Percentiles rank a stretch among this genome's conserved stretches.
phyloP scores from a whole-genome alignment of 2,113 vertebrate species.

The Hydrolagus affinis region DNA sequence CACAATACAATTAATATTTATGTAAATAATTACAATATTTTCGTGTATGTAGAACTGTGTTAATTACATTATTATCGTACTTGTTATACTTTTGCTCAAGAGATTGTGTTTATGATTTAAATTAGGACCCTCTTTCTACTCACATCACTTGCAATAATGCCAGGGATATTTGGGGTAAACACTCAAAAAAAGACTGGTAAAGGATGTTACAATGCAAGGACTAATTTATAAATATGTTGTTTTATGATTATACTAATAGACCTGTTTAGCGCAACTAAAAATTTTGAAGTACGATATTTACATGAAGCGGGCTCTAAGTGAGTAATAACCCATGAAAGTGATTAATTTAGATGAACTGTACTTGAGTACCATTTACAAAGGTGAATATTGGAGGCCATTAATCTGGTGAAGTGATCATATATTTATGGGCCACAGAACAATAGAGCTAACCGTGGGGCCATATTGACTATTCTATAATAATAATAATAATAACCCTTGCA shows the following conservation, averaged over 20 bases:
- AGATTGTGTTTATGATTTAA: neutral
- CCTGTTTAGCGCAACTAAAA: neutral
- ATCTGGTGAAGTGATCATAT: neutral
- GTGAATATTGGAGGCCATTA: neutral
- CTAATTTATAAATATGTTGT: conserved; percentile 1
- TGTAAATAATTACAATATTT: neutral
- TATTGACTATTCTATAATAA: too few relatives aligned
- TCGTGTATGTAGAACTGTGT: neutral
- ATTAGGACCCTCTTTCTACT: neutral
- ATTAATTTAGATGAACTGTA: neutral
- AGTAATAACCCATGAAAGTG: neutral
- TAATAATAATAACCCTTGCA: too few relatives aligned
- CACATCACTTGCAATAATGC: neutral
- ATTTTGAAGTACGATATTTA: conserved; percentile 12
- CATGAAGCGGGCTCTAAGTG: neutral
- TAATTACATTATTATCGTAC: neutral
- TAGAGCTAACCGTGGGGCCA: too few relatives aligned
- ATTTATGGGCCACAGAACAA: neutral
- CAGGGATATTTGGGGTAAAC: neutral
- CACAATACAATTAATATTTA: neutral
- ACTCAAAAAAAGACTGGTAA: neutral
- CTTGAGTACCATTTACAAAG: neutral
- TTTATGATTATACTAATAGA: neutral
- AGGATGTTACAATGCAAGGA: neutral
- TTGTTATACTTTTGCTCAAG: too few relatives aligned